Evolutionary conservation across 2,888 invertebrate species (phyloP), one percentile per base, ranked within the genome.

Genomic region (Heliconius cydno): DNA sequence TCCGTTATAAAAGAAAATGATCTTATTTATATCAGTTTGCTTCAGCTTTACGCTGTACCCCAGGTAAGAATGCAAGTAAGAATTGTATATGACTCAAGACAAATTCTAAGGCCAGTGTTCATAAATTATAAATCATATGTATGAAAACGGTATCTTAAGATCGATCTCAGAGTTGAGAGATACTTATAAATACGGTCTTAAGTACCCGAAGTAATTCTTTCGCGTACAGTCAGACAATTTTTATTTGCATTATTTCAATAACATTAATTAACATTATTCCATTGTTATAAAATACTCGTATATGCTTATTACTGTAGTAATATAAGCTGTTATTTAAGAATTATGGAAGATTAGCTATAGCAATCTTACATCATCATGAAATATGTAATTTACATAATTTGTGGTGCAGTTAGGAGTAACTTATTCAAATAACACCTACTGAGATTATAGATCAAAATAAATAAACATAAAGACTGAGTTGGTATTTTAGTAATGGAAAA

Each of bases 341-440:
- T 70, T 70, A 70, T 25, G 25, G 41, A 25, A 46, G 70, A 70
- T 70, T 70, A 46, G 25, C 70, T 70, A 25, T 41, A 70, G 38
- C 25, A 70, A 70, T 70, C 70, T 70, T 25, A 70, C 41, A 70
- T 70, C 68, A 41, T 68, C 70, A 41, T 70, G 70, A 70, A 70
- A 70, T 70, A 70, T 15, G 15, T 25, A 70, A 70, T 70, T 70
- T 70, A 41, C 41, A 70, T 70, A 70, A 70, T 70, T 70, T 70
- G 46, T 70, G 41, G 25, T 46, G 70, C 41, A 70, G 70, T 70
- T 70, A 70, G 70, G 13, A n/a, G n/a, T 46, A 46, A 46, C 41
- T 13, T 70, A 70, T 70, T 70, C 41, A 70, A 70, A 70, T 70
- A 46, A 46, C 41, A 41, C 41, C 13, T 65, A 65, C 28, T 25